phyloP scores from a whole-genome alignment of 2,113 vertebrate genomes.

The cat (Felis catus) region F.catus_Fca126_mat1.0 CM031418.1:99532001-99532500 shows the following conservation, averaged over 20 bases:
- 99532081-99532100: background rate
- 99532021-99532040: background rate
- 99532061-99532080: background rate
- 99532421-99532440: background rate
- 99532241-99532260: background rate
- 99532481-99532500: background rate
- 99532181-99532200: background rate
- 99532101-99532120: background rate
- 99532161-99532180: background rate
- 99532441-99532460: background rate
- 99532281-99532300: background rate
- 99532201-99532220: background rate
- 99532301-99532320: background rate
- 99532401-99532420: background rate
- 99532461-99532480: background rate
- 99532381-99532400: background rate
- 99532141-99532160: background rate
- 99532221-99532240: background rate
- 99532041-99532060: background rate
- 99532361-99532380: background rate
- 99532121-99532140: background rate
- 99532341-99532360: background rate
- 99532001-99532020: background rate
- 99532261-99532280: background rate
- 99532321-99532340: background rate